phyloP scores from a whole-genome alignment of 1,140 invertebrate species.

The Euwallacea fornicatus region DNA sequence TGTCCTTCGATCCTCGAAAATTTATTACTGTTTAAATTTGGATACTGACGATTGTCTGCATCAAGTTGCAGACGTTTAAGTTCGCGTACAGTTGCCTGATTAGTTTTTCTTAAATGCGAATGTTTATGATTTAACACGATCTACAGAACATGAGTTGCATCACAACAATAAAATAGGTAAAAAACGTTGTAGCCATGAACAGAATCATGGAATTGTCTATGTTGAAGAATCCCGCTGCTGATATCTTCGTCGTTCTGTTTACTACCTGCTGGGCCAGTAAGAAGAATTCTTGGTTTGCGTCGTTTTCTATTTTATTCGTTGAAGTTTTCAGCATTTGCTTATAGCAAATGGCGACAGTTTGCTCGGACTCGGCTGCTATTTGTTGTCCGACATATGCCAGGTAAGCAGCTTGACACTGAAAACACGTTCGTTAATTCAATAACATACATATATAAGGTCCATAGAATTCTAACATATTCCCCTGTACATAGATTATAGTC shows the following conservation, averaged over 20 bases:
- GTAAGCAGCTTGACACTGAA: conserved; percentile 25
- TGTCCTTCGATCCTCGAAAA: no score
- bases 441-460: background rate
- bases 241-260: conserved; percentile 3
- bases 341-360: conserved; percentile 22
- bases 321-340: conserved; percentile 12
- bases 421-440: background rate
- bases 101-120: no score
- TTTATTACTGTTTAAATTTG: no score
- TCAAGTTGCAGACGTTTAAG: no score
- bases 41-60: no score
- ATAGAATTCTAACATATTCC: background rate
- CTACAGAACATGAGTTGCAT: conserved; percentile 18
- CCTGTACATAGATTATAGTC: background rate
- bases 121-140: background rate
- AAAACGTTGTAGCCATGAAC: conserved; percentile 28
- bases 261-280: conserved; percentile 22
- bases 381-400: conserved; percentile 17
- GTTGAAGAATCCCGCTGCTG: conserved; percentile 29
- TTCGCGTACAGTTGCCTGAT: no score
- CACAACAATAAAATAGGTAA: conserved; percentile 33
- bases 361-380: conserved; percentile 16
- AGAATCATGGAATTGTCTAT: conserved; percentile 30
- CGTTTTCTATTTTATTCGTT: background rate
- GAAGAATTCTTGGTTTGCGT: conserved; percentile 1